Percentiles rank a stretch among this genome's conserved stretches.
Conservation (phyloP, 1,140 invertebrate genomes). For the Acromyrmex heyeri region DNA sequence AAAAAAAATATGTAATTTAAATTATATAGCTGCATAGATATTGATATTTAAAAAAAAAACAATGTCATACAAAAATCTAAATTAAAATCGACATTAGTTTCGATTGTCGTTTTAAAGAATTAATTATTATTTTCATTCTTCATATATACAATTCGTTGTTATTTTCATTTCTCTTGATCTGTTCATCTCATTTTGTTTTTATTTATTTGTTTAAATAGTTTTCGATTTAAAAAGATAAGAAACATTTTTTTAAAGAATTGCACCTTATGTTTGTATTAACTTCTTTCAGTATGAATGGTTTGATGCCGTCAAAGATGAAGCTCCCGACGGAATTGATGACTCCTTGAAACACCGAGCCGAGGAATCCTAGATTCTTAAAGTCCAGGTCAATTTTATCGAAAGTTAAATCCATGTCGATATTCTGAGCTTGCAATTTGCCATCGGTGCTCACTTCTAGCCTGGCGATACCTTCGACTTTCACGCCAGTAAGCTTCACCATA, state of each 20-base stretch:
- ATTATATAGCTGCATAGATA: not conserved
- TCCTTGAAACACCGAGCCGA: slow-evolving; percentile 91
- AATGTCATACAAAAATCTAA: not conserved
- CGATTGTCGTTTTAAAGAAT: not conserved
- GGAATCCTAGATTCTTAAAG: slow-evolving; percentile 93
- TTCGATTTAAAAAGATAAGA: not conserved
- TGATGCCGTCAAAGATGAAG: slow-evolving; percentile 94
- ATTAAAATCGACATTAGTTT: not conserved
- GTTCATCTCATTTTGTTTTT: not conserved
- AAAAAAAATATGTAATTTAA: slow-evolving; percentile 13
- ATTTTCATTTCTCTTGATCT: not conserved
- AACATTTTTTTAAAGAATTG: not conserved
- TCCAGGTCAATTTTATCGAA: slow-evolving; percentile 93
- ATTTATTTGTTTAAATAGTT: not conserved
- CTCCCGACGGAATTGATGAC: slow-evolving; percentile 92
- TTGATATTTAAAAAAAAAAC: not conserved
- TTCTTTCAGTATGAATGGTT: slow-evolving; percentile 93
- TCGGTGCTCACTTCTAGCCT: slow-evolving; percentile 90
- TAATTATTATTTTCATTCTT: not conserved
- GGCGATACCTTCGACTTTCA: slow-evolving; percentile 90
- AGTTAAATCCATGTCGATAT: slow-evolving; percentile 92
- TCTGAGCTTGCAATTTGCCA: slow-evolving; percentile 91
- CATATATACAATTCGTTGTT: not conserved
- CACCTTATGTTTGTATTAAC: slow-evolving; percentile 89
- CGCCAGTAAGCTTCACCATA: slow-evolving; percentile 90